Percentiles rank a stretch among this genome's conserved stretches.
Evolutionary conservation across 2,888 invertebrate species (phyloP).

Genomic region (Agonum fuliginosum): DNA sequence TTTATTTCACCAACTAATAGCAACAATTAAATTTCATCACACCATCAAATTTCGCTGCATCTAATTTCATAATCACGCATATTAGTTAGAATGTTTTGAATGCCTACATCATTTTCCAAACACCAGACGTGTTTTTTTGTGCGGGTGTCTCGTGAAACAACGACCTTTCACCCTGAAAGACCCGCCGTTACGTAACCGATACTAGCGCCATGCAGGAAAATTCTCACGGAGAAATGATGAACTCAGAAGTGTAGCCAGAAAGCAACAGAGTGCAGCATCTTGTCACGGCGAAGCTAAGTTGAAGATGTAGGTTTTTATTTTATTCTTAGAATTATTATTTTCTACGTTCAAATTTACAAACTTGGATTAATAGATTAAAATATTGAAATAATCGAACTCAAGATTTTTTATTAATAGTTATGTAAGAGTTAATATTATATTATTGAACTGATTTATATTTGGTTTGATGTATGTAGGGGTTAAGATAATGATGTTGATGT

Average conservation of each 20-base stretch:
- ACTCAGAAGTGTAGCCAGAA: constrained; percentile 3
- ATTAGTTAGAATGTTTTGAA: neutral
- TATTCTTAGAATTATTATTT: no score
- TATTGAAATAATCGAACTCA: no score
- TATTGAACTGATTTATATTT: no score
- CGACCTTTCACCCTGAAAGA: constrained; percentile 47
- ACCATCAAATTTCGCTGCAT: neutral
- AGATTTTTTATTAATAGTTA: no score
- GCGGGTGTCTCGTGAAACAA: constrained; percentile 43
- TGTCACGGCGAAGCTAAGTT: neutral
- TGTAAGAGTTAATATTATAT: no score
- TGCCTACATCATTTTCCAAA: neutral
- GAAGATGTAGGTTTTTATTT: no score
- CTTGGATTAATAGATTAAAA: no score
- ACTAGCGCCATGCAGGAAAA: constrained; percentile 28
- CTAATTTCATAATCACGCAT: constrained; percentile 3
- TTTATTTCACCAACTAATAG: no score
- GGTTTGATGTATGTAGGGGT: no score
- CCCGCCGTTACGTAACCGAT: constrained; percentile 32
- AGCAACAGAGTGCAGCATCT: neutral
- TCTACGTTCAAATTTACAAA: no score
- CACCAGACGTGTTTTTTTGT: constrained; percentile 26
- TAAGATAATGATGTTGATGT: no score
- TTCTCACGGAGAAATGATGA: constrained; percentile 26
- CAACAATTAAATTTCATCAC: no score